A percentile compares a stretch with the other conserved stretches of the same genome.
phyloP scores from a whole-genome alignment of 2,888 invertebrate species.

The Acheta domesticus region DNA sequence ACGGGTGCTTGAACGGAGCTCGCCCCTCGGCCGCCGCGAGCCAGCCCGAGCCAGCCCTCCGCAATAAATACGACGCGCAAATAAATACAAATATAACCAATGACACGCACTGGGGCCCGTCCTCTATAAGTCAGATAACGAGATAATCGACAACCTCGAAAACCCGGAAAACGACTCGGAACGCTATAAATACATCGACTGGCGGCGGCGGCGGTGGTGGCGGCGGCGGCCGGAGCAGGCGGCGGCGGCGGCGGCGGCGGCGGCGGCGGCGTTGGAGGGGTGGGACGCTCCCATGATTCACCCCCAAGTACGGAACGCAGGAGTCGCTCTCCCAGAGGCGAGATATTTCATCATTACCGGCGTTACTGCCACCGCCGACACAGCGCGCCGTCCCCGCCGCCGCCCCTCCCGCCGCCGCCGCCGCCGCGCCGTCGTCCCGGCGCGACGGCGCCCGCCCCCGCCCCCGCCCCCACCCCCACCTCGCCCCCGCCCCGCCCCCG shows the following conservation, averaged over 20 bases:
- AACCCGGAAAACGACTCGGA: conserved; percentile 21
- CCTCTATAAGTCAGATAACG: conserved; percentile 27
- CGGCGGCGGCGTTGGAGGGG: background rate
- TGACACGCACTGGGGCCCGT: background rate
- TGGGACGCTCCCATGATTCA: conserved; percentile 48
- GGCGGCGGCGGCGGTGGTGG: conserved; percentile 20
- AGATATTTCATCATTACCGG: conserved; percentile 55
- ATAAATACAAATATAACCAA: conserved; percentile 18
- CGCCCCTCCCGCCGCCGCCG: conserved; percentile 18
- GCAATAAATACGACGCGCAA: background rate
- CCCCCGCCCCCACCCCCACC: too few species aligned
- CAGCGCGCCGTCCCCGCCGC: conserved; percentile 21
- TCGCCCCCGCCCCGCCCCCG: background rate
- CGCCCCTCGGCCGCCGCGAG: background rate
- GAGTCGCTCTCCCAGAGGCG: conserved; percentile 46
- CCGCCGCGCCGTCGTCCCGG: conserved; percentile 38
- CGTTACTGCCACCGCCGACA: conserved; percentile 36
- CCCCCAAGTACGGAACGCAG: conserved; percentile 38
- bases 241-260: background rate
- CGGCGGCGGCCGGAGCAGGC: background rate
- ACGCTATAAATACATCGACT: conserved; percentile 22
- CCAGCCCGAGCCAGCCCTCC: background rate
- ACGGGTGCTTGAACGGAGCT: too few species aligned
- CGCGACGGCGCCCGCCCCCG: conserved; percentile 38
- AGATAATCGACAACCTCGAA: conserved; percentile 35